phyloP scores from a whole-genome alignment of 2,888 invertebrate species.

The Ceramica pisi region DNA sequence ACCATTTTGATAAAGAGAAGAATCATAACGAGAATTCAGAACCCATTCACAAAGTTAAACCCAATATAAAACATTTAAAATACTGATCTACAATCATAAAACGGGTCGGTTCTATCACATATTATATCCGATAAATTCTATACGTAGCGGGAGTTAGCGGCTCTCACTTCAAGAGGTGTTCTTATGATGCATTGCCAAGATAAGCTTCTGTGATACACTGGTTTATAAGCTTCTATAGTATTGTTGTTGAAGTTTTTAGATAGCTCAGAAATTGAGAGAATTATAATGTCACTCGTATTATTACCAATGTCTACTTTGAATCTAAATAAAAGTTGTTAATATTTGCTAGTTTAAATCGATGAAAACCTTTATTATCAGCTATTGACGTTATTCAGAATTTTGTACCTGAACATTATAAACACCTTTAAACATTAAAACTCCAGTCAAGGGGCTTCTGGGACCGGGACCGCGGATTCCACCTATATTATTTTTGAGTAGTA shows the following conservation, averaged over 20 bases:
- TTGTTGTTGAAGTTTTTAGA: slow-evolving; percentile 3
- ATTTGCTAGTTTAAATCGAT: background rate
- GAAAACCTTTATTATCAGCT: background rate
- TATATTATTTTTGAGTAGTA: too few species aligned
- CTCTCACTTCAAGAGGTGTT: slow-evolving; percentile 44
- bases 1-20: too few species aligned
- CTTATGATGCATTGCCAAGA: slow-evolving; percentile 47
- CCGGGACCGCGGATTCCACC: too few species aligned
- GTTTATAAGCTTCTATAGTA: slow-evolving; percentile 7
- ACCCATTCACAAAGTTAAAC: too few species aligned
- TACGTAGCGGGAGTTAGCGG: slow-evolving; percentile 54
- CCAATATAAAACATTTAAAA: background rate
- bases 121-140: slow-evolving; percentile 53
- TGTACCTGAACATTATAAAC: too few species aligned
- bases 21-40: too few species aligned
- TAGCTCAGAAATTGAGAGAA: background rate
- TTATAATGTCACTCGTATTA: too few species aligned
- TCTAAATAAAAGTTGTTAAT: too few species aligned
- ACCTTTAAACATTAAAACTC: too few species aligned
- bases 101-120: background rate
- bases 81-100: background rate
- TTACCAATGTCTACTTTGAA: too few species aligned
- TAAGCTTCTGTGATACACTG: slow-evolving; percentile 23
- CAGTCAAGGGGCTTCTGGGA: too few species aligned
- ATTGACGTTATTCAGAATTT: background rate